Conservation (phyloP, 2,888 invertebrate species). For the Agrochola circellaris region DNA sequence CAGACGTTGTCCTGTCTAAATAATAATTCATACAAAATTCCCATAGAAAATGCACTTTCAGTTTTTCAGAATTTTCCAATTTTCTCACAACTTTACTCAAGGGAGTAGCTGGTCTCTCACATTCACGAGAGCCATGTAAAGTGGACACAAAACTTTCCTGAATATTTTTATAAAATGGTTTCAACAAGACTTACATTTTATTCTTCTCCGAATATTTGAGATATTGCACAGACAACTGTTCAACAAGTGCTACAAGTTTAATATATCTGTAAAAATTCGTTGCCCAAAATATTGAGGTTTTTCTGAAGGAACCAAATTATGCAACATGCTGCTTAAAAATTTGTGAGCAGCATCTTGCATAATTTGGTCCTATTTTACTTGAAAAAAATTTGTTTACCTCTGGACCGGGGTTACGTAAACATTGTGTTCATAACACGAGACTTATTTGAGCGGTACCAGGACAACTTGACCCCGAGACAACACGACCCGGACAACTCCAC, state of each 20-base stretch:
- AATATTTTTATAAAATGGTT: conserved; percentile 25
- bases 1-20: too few species aligned
- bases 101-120: neutral
- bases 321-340: conserved; percentile 2
- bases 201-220: conserved; percentile 20
- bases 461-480: too few species aligned
- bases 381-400: conserved; percentile 18
- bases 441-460: neutral
- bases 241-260: conserved; percentile 19
- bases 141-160: conserved; percentile 1
- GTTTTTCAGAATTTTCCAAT: too few species aligned
- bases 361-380: conserved; percentile 5
- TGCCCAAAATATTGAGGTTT: neutral
- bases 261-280: conserved; percentile 19
- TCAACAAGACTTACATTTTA: neutral
- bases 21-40: too few species aligned
- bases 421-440: neutral
- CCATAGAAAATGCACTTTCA: too few species aligned
- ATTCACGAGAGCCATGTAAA: neutral
- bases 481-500: too few species aligned
- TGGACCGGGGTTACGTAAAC: neutral
- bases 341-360: conserved; percentile 24
- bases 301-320: conserved; percentile 9
- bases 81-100: too few species aligned
- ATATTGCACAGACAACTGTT: neutral